These are phyloP conservation scores for Hycleus cichorii DNA, from an alignment of 1,140 invertebrate species.

Conservation along the genomic window DNA sequence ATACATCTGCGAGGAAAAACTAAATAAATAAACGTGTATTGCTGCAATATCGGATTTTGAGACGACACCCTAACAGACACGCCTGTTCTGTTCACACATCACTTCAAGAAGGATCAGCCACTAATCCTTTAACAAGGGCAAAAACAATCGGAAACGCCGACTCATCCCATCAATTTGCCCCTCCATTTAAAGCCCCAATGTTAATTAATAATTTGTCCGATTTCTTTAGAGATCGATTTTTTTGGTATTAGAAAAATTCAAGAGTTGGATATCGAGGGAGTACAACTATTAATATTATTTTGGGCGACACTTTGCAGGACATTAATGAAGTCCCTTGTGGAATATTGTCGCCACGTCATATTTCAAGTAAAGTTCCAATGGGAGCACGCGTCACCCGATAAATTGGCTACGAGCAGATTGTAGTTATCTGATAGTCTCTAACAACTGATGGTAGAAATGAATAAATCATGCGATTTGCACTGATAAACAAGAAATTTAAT, in stretches of 20 bases:
- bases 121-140: slow-evolving; percentile 38
- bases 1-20: too few species aligned
- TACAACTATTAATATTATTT: slow-evolving; percentile 43
- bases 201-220: neutral
- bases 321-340: slow-evolving; percentile 44
- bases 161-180: slow-evolving; percentile 15
- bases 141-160: slow-evolving; percentile 35
- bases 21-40: too few species aligned
- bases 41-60: too few species aligned
- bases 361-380: slow-evolving; percentile 31
- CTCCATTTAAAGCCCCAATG: slow-evolving; percentile 18
- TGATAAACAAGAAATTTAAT: too few species aligned
- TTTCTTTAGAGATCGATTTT: too few species aligned
- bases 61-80: slow-evolving; percentile 17
- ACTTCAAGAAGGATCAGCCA: slow-evolving; percentile 35
- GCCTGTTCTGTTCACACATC: slow-evolving; percentile 36
- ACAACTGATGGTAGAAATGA: slow-evolving; percentile 10
- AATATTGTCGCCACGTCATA: slow-evolving; percentile 42
- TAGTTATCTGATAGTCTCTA: slow-evolving; percentile 21
- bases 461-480: too few species aligned
- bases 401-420: slow-evolving; percentile 32
- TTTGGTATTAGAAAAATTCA: too few species aligned
- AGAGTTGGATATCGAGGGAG: slow-evolving; percentile 6
- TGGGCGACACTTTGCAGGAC: slow-evolving; percentile 40
- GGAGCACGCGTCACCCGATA: slow-evolving; percentile 35